Evolutionary conservation across 2,113 vertebrate genomes (phyloP).

Genomic region (Prionailurus viverrinus): DNA sequence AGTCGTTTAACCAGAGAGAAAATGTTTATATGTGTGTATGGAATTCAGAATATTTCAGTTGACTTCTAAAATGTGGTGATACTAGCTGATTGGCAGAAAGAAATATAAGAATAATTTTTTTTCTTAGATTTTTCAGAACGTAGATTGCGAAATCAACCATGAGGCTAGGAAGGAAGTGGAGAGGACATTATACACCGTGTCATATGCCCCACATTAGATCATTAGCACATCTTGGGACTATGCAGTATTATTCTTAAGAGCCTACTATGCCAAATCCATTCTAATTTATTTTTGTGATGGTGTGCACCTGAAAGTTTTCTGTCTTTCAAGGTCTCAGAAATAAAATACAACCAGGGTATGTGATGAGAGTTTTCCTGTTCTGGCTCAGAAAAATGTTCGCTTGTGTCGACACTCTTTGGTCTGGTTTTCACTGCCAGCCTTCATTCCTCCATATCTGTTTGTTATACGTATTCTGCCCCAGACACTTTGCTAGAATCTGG

Average conservation of each 20-base stretch:
- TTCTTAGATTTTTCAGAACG: background rate
- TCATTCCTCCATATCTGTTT: background rate
- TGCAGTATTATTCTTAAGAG: background rate
- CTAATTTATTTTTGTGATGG: background rate
- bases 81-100: background rate
- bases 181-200: background rate
- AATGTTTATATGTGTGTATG: background rate
- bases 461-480: background rate
- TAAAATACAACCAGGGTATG: background rate
- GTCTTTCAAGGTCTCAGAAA: background rate
- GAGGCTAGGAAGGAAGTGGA: background rate
- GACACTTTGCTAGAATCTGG: background rate
- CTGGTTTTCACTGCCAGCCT: background rate
- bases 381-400: background rate
- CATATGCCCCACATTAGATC: background rate
- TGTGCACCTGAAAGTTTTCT: background rate
- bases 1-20: background rate
- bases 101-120: background rate
- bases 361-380: background rate
- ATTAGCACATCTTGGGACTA: background rate
- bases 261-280: background rate
- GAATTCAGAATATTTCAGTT: slow-evolving; percentile 1
- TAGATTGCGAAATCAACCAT: background rate
- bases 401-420: background rate
- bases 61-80: background rate